phyloP scores from a whole-genome alignment of 2,113 vertebrate species.

The Ibidorhyncha struthersii region DNA sequence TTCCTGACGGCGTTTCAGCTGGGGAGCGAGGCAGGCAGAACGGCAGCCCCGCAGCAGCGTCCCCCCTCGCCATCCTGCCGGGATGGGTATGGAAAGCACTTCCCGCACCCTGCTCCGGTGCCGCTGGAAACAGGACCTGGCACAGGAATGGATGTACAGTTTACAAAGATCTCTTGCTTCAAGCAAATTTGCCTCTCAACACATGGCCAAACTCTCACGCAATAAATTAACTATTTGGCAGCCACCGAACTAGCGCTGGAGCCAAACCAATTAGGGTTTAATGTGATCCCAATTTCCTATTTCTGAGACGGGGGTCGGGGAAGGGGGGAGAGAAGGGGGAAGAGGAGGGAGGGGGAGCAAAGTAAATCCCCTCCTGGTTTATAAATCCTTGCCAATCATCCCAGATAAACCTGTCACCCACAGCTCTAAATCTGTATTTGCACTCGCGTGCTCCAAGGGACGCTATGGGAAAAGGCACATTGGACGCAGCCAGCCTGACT shows the following conservation, averaged over 20 bases:
- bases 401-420: slow-evolving; percentile 67
- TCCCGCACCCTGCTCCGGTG: background rate
- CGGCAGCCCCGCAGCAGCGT: background rate
- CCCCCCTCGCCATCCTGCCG: background rate
- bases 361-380: slow-evolving; percentile 62
- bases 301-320: slow-evolving; percentile 34
- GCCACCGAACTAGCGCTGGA: slow-evolving; percentile 39
- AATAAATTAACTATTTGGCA: slow-evolving; percentile 75
- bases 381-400: slow-evolving; percentile 69
- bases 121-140: slow-evolving; percentile 38
- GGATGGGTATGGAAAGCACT: background rate
- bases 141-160: background rate
- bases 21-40: background rate
- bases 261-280: slow-evolving; percentile 75
- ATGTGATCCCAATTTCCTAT: slow-evolving; percentile 72
- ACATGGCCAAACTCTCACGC: slow-evolving; percentile 71
- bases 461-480: slow-evolving; percentile 22
- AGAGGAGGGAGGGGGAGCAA: background rate
- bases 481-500: slow-evolving; percentile 41
- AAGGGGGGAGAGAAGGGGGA: background rate
- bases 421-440: slow-evolving; percentile 36
- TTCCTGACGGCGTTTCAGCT: background rate
- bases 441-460: slow-evolving; percentile 27
- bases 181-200: slow-evolving; percentile 68
- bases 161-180: slow-evolving; percentile 63